Conservation (phyloP, 2,797 vertebrate genomes). For the Iguana delicatissima region DNA sequence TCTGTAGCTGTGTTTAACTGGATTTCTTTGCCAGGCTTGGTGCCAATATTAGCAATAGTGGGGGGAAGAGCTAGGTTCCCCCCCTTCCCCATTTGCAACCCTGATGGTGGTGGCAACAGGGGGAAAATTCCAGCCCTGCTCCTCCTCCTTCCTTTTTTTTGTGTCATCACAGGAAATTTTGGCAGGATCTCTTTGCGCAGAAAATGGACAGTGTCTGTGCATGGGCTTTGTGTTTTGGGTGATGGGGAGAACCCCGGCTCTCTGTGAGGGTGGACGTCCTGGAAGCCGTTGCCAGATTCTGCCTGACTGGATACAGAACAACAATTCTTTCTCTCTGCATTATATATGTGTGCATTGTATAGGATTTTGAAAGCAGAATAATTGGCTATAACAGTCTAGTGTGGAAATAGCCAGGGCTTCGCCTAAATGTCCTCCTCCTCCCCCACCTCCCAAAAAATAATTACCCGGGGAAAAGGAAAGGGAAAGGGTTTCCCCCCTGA, state of each 20-base stretch:
- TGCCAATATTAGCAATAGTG: slow-evolving; percentile 20
- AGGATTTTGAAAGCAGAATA: slow-evolving; percentile 18
- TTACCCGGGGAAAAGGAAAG: no score
- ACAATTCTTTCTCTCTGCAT: not conserved
- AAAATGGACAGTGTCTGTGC: not conserved
- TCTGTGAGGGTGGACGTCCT: no score
- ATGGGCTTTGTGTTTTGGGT: slow-evolving; percentile 36
- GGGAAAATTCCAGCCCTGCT: not conserved
- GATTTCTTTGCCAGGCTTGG: no score
- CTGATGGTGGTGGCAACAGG: not conserved
- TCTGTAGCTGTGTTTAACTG: slow-evolving; percentile 41
- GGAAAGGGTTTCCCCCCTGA: no score
- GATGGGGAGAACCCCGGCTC: slow-evolving; percentile 46
- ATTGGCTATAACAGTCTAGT: no score
- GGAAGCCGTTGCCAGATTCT: no score
- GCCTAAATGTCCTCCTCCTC: no score
- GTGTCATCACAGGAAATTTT: slow-evolving; percentile 68
- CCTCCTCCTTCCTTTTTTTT: slow-evolving; percentile 16
- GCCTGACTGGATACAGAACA: slow-evolving; percentile 65
- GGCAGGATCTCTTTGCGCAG: slow-evolving; percentile 38
- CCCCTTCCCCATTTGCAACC: slow-evolving; percentile 8
- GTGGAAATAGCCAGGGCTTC: no score
- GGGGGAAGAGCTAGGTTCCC: not conserved
- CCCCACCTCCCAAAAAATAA: no score
- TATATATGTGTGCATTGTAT: slow-evolving; percentile 55